phyloP scores from a whole-genome alignment of 2,113 vertebrate genomes.

The Ceuthmochares aereus region DNA sequence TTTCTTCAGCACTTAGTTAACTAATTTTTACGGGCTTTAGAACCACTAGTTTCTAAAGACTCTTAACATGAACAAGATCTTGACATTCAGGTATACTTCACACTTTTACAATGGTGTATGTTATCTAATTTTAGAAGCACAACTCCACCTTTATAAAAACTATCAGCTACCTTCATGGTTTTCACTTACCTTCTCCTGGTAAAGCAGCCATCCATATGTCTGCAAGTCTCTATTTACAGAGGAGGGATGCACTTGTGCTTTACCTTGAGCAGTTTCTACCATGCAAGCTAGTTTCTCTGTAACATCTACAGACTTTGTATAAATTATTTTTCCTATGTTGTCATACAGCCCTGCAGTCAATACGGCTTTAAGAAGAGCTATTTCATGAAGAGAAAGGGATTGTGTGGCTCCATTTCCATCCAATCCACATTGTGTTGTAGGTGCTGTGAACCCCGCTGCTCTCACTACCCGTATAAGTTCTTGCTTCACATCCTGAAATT shows the following conservation, averaged over 20 bases:
- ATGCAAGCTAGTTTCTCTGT: constrained; percentile 87
- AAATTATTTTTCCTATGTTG: constrained; percentile 88
- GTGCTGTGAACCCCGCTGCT: constrained; percentile 86
- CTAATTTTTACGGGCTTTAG: background rate
- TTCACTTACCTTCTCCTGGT: constrained; percentile 91
- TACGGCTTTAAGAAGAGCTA: constrained; percentile 88
- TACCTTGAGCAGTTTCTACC: constrained; percentile 93
- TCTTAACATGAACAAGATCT: background rate
- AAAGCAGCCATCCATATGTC: constrained; percentile 92
- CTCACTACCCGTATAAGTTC: constrained; percentile 91
- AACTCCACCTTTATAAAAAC: background rate
- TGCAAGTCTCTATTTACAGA: constrained; percentile 94
- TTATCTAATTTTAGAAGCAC: background rate
- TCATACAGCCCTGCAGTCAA: constrained; percentile 94
- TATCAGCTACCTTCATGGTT: background rate
- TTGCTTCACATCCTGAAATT: constrained; percentile 88
- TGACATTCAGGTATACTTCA: background rate
- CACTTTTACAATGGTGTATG: background rate
- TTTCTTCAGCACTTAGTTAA: background rate
- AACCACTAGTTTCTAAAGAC: background rate
- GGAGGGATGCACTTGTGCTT: constrained; percentile 92
- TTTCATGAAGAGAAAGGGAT: constrained; percentile 79
- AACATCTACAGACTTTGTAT: constrained; percentile 86
- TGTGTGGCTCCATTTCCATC: constrained; percentile 37
- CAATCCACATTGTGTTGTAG: constrained; percentile 4